phyloP scores from a whole-genome alignment of 53 echinoderm and acorn worm species.

The Temnopleurus reevesii region DNA sequence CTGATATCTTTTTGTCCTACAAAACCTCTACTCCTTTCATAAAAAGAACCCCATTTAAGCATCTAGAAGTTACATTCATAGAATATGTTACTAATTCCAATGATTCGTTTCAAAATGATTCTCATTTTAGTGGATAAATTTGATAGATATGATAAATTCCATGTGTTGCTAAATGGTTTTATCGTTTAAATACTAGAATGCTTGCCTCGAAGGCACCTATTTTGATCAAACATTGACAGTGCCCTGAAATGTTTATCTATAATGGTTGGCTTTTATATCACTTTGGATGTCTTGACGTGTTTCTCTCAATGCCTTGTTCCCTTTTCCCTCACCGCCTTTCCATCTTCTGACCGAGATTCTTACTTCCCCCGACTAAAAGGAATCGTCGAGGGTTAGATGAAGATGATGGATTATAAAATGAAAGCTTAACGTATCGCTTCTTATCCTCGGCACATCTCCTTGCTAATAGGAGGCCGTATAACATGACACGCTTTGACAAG shows the following conservation, averaged over 20 bases:
- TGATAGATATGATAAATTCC: no score
- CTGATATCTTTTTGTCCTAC: no score
- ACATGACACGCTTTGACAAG: neutral
- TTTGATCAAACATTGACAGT: no score
- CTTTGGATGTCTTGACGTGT: neutral
- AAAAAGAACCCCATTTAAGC: no score
- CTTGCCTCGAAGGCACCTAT: no score
- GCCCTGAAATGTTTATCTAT: neutral
- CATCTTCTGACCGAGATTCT: neutral
- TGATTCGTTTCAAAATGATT: no score
- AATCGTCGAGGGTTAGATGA: neutral
- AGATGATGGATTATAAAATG: neutral
- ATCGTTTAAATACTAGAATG: no score
- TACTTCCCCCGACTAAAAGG: neutral
- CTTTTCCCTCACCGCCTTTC: neutral
- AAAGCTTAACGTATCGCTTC: neutral
- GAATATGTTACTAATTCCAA: no score
- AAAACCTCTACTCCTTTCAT: no score
- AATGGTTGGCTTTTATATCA: slow-evolving; percentile 1
- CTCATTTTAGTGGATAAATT: no score
- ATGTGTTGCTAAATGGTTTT: no score
- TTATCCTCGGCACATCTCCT: slow-evolving; percentile 9
- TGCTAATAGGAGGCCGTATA: slow-evolving; percentile 1
- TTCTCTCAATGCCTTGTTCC: neutral
- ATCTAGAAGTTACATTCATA: no score